Conservation (phyloP, 2,113 vertebrate species). For the Kryptolebias marmoratus region DNA sequence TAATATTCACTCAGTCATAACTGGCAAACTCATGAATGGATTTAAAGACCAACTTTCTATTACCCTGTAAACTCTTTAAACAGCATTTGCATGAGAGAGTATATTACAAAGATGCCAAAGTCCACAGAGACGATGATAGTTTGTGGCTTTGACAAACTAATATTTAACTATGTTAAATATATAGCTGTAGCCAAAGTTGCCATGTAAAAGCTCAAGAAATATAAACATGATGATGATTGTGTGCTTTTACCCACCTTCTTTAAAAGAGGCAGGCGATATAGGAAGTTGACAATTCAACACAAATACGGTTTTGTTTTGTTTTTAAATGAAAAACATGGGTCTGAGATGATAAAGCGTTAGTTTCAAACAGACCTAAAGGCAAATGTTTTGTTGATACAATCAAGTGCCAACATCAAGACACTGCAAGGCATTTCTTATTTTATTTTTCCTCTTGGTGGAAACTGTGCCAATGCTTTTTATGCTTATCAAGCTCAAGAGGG, state of each 20-base stretch:
- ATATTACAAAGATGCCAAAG: slow-evolving; percentile 42
- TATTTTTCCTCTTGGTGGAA: slow-evolving; percentile 26
- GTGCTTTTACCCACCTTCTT: background rate
- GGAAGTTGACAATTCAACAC: background rate
- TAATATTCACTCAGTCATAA: background rate
- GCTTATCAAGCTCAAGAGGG: slow-evolving; percentile 12
- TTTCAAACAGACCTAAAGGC: background rate
- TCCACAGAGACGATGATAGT: slow-evolving; percentile 32
- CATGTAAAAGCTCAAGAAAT: background rate
- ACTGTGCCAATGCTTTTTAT: slow-evolving; percentile 15
- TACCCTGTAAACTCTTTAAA: slow-evolving; percentile 24
- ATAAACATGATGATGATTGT: background rate
- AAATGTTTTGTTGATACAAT: slow-evolving; percentile 6
- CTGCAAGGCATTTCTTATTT: slow-evolving; percentile 36
- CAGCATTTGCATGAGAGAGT: background rate
- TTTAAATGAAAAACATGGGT: too few relatives aligned
- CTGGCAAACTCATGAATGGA: background rate
- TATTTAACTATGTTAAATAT: slow-evolving; percentile 51
- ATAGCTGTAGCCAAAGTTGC: background rate
- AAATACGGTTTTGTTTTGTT: background rate
- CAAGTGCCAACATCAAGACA: slow-evolving; percentile 3
- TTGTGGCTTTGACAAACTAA: slow-evolving; percentile 18
- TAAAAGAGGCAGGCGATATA: too few relatives aligned
- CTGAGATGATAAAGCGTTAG: slow-evolving; percentile 27
- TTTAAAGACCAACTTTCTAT: slow-evolving; percentile 8